phyloP scores from a whole-genome alignment of 2,888 invertebrate species.

The Drosophila hamatofila region DNA sequence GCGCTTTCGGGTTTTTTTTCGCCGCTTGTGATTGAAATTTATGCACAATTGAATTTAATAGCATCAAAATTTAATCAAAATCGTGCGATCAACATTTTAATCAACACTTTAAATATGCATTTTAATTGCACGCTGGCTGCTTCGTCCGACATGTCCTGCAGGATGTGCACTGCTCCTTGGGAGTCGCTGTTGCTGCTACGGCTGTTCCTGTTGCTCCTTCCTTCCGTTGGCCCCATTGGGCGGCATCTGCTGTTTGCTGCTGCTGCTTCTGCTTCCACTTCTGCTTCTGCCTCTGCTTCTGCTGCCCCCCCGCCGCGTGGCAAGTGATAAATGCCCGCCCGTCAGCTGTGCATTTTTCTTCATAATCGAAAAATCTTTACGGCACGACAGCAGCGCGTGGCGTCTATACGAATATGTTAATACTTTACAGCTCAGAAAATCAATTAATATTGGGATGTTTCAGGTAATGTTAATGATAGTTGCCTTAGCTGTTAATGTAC shows the following conservation, averaged over 20 bases:
- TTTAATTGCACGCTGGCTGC: slow-evolving; percentile 36
- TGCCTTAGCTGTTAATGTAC: background rate
- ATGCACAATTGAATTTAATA: slow-evolving; percentile 70
- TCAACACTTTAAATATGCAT: slow-evolving; percentile 38
- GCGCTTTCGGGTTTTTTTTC: background rate
- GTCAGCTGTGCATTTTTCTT: slow-evolving; percentile 73
- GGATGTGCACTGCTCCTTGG: slow-evolving; percentile 19
- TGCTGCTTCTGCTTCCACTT: too few species aligned
- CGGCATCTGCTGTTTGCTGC: too few species aligned
- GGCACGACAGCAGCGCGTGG: slow-evolving; percentile 19
- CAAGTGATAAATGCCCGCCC: slow-evolving; percentile 68
- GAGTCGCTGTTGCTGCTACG: slow-evolving; percentile 7
- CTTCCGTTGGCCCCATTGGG: too few species aligned
- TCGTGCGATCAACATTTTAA: slow-evolving; percentile 51
- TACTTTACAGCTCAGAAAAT: slow-evolving; percentile 16
- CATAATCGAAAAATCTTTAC: slow-evolving; percentile 73
- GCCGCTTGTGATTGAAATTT: slow-evolving; percentile 56
- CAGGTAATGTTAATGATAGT: background rate
- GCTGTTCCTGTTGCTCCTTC: too few species aligned
- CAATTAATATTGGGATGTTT: background rate
- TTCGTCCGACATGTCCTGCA: background rate
- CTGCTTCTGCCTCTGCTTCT: background rate
- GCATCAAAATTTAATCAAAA: slow-evolving; percentile 49
- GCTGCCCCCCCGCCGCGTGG: slow-evolving; percentile 31
- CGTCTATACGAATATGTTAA: slow-evolving; percentile 18